Conservation (phyloP, 2,888 invertebrate genomes). For the Auanema freiburgensis region DNA sequence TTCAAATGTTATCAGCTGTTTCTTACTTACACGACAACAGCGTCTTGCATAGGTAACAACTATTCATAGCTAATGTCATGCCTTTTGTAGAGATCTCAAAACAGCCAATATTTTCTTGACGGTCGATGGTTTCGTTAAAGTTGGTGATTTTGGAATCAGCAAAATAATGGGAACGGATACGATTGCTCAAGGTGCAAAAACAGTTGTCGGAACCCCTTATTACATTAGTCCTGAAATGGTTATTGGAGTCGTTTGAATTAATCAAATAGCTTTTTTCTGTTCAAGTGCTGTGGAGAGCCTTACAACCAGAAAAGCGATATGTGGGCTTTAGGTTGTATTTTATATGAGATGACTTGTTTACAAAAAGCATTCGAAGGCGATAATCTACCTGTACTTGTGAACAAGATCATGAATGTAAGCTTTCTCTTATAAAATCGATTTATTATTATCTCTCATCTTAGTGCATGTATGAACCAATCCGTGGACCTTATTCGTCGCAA, state of each 20-base stretch:
- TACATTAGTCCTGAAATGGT: conserved; percentile 68
- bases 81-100: conserved; percentile 73
- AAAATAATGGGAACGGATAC: conserved; percentile 75
- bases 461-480: conserved; percentile 75
- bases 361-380: conserved; percentile 77
- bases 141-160: conserved; percentile 79
- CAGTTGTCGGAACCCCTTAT: conserved; percentile 69
- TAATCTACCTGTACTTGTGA: conserved; percentile 76
- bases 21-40: conserved; percentile 76
- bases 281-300: conserved; percentile 76
- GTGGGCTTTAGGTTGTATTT: conserved; percentile 77
- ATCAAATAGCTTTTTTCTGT: conserved; percentile 2
- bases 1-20: conserved; percentile 75
- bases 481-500: conserved; percentile 73
- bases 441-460: conserved; percentile 53
- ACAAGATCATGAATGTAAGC: conserved; percentile 73
- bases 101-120: conserved; percentile 78
- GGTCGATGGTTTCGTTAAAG: conserved; percentile 73
- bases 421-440: not conserved
- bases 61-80: not conserved
- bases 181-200: conserved; percentile 65
- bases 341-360: conserved; percentile 77
- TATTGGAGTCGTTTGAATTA: conserved; percentile 7
- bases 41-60: conserved; percentile 68
- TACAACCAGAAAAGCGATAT: conserved; percentile 79